A percentile compares a stretch with the other conserved stretches of the same genome.
These are phyloP conservation scores for Chaitophorus viminalis DNA, from an alignment of 2,888 invertebrate species.

Conservation along the genomic window DNA sequence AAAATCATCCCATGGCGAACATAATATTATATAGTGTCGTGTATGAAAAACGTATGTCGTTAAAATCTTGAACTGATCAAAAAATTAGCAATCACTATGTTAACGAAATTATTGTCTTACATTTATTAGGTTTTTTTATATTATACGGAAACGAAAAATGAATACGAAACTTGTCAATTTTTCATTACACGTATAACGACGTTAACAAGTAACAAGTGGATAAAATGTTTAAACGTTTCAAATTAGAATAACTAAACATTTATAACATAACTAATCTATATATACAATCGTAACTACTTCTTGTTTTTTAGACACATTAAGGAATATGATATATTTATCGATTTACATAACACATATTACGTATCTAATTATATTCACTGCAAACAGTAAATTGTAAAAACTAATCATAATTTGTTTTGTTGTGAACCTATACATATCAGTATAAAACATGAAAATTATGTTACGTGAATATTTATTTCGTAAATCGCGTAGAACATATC, in stretches of 20 bases:
- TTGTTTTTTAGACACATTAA: too few relatives aligned
- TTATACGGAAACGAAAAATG: not conserved
- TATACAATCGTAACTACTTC: not conserved
- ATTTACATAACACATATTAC: too few relatives aligned
- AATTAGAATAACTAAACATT: too few relatives aligned
- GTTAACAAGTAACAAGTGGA: not conserved
- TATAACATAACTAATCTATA: too few relatives aligned
- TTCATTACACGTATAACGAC: not conserved
- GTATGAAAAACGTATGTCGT: too few relatives aligned
- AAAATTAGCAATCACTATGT: too few relatives aligned
- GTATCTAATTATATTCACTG: too few relatives aligned
- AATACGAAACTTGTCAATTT: not conserved
- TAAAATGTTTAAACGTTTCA: not conserved
- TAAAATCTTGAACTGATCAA: not conserved
- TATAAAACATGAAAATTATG: too few relatives aligned
- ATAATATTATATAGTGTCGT: not conserved
- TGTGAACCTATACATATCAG: not conserved
- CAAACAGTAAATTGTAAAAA: too few relatives aligned
- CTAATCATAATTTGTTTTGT: not conserved
- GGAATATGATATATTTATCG: too few relatives aligned
- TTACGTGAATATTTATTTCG: not conserved
- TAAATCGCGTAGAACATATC: not conserved
- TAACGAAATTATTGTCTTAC: too few relatives aligned
- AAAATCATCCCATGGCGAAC: constrained; percentile 32
- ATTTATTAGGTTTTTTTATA: too few relatives aligned